Evolutionary conservation across 2,113 vertebrate genomes (phyloP).

Genomic region (Onychostoma macrolepis): DNA sequence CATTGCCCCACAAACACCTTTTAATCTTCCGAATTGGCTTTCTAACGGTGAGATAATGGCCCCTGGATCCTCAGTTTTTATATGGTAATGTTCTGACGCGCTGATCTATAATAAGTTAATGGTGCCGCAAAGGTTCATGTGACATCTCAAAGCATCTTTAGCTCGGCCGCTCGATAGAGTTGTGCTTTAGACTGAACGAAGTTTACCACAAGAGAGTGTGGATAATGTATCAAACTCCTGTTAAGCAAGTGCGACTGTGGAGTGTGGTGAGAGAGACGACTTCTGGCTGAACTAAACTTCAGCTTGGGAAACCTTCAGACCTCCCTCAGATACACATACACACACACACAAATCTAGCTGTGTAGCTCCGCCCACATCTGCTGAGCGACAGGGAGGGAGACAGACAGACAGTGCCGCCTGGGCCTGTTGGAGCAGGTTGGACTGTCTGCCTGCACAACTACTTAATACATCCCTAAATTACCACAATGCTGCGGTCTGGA

Average conservation of each 20-base stretch:
- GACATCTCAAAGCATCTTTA: constrained; percentile 30
- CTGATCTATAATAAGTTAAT: constrained; percentile 47
- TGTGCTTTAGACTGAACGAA: not conserved
- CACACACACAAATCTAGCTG: not conserved
- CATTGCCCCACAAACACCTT: constrained; percentile 40
- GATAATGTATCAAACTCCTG: constrained; percentile 17
- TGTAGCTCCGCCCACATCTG: constrained; percentile 4
- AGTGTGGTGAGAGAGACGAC: not conserved
- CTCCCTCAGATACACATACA: constrained; percentile 3
- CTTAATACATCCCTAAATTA: constrained; percentile 62
- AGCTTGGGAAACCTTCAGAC: constrained; percentile 35
- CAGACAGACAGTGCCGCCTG: constrained; percentile 31
- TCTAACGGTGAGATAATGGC: constrained; percentile 26
- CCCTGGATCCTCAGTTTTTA: constrained; percentile 38
- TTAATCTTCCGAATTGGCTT: constrained; percentile 42
- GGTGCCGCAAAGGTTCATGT: constrained; percentile 37
- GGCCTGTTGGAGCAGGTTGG: constrained; percentile 52
- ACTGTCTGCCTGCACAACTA: constrained; percentile 55
- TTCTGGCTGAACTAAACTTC: constrained; percentile 45
- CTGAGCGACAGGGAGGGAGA: constrained; percentile 19
- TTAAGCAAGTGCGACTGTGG: not conserved
- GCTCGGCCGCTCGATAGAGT: constrained; percentile 9
- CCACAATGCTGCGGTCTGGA: constrained; percentile 46
- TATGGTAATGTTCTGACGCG: constrained; percentile 34
- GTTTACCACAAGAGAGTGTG: constrained; percentile 2